Evolutionary conservation across 2,797 vertebrate genomes (phyloP), one percentile per base, ranked within the genome.

Genomic region (Falco berigora): DNA sequence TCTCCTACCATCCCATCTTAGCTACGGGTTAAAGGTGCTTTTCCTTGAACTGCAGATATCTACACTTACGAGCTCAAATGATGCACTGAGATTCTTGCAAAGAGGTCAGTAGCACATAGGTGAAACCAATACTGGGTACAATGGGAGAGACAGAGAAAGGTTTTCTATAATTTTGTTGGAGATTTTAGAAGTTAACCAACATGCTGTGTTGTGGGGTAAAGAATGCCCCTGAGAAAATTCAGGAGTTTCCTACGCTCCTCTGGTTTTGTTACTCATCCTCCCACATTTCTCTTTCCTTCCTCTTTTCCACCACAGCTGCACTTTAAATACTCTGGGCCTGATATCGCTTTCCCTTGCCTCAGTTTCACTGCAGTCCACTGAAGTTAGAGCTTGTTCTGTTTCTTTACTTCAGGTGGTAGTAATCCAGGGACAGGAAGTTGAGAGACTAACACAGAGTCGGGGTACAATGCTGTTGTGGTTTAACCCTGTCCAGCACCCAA

Each of bases 171-270:
- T 47, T 47, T 0, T 20, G 5, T 16, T 78, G 18, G 28, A 79
- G 28, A 78, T 52, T 16, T 46, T 8, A 71, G 62, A 83, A 72
- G 17, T 80, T 86, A 72, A 40, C 27, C 40, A 78, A 63, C 34
- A 32, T 24, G 8, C 53, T 88, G 40, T 72, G 38, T 53, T 79
- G 4, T 53, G 20, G 32, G 44, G 25, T 52, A 14, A 80, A 90
- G 55, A 94, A 95, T 53, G 19, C 47, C 71, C 58, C 59, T 92
- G 90, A 95, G 86, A 96, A 96, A 95, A 95, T 76, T 66, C 86
- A 69, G 23, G 20, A 85, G 25, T 89, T 93, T 86, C 81, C 61
- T 58, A 86, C 21, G 67, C 20, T 92, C 85, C 28, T 90, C 75
- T 90, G 75, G 32, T 77, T 92, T 90, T 91, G n/a, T 94, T 86